Evolutionary conservation across 2,888 invertebrate species (phyloP), one percentile per base, ranked within the genome.

Genomic region (Calephelis perditalis): DNA sequence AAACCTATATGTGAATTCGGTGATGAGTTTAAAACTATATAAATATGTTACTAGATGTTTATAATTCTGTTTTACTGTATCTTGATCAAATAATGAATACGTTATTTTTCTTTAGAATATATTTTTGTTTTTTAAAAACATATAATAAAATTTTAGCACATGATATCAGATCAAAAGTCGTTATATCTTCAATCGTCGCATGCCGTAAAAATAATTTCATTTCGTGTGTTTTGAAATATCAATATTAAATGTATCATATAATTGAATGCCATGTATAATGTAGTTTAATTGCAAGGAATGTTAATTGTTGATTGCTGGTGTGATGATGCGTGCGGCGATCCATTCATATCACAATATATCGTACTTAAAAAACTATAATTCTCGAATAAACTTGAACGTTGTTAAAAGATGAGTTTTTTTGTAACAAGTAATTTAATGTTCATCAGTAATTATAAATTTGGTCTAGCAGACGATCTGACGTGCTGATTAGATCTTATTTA

Each of bases 241-340:
- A 61, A 62, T 76, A 74, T 26, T 26, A 26, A 26, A 26, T 56
- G 65, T 59, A 60, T 64, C 61, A 65, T 66, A 73, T 76, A 76
- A 75, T 76, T 71, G 74, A 74, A 73, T 73, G 75, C 65, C 74
- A 77, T 73, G 72, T 73, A 72, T 78, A 78, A 80, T 77, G 71
- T 76, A 62, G 63, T 68, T 72, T 80, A 79, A 83, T 81, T 79
- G 79, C 74, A 57, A 70, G 73, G 79, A 79, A 84, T 84, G 77
- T 83, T 82, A 86, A 84, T 84, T 79, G 81, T 76, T 74, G 76
- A 75, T 76, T 68, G 75, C 68, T 65, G 69, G 73, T 71, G 73
- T 70, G 72, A 73, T 73, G 71, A 72, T 74, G 63, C 64, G 64
- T 61, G 64, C 56, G 43, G 46, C 72, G 71, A 73, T 71, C 54